These are phyloP conservation scores for Murina feae DNA, from an alignment of 2,113 vertebrate species.

Conservation along the genomic window DNA sequence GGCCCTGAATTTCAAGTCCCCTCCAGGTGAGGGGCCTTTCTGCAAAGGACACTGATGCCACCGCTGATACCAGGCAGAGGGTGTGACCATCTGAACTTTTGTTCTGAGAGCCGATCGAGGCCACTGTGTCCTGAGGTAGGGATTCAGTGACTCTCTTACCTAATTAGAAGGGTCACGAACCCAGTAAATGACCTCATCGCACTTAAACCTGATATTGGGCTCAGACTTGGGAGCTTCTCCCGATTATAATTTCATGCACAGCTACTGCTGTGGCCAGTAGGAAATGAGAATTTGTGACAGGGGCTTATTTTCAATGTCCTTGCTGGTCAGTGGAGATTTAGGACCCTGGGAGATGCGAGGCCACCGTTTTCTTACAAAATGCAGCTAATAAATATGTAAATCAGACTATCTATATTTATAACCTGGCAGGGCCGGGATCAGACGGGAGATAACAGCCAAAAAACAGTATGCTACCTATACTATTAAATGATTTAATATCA, in stretches of 20 bases:
- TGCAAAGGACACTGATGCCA: not conserved
- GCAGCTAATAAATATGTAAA: constrained; percentile 78
- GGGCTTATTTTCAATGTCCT: constrained; percentile 65
- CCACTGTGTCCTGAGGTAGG: not conserved
- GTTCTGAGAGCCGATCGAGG: not conserved
- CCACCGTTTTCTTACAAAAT: constrained; percentile 56
- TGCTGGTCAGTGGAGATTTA: constrained; percentile 55
- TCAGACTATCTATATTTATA: constrained; percentile 76
- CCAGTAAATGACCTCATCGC: not conserved
- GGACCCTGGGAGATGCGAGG: not conserved
- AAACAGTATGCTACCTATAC: constrained; percentile 52
- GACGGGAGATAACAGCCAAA: constrained; percentile 49
- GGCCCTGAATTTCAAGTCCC: not conserved
- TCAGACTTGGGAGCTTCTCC: rapidly evolving
- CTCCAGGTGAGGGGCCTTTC: not conserved
- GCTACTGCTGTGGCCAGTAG: not conserved
- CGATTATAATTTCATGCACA: constrained; percentile 37
- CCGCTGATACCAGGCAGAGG: not conserved
- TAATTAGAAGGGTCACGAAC: not conserved
- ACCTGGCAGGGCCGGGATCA: constrained; percentile 66
- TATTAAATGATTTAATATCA: constrained; percentile 63
- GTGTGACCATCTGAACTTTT: not conserved
- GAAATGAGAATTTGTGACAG: constrained; percentile 53
- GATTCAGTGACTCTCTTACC: not conserved
- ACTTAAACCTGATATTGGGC: not conserved